Percentiles rank a stretch among this genome's conserved stretches.
Conservation (phyloP, 2,888 invertebrate genomes). For the Sepiola atlantica region DNA sequence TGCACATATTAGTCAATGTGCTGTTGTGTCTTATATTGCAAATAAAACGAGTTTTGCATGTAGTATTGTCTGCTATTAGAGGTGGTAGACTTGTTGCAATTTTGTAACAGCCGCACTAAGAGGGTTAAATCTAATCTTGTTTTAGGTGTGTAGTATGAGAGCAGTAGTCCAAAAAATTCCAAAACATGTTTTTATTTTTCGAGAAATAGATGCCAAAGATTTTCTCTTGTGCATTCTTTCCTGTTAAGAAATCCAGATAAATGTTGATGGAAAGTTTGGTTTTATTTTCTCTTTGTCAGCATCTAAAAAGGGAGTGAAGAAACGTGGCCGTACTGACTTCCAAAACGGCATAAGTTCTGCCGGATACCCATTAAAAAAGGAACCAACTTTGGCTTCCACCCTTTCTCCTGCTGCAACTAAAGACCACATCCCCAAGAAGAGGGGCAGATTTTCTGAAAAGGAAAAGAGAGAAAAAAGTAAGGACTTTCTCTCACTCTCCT, state of each 20-base stretch:
- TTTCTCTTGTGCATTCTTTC: background rate
- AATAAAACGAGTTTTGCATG: no score
- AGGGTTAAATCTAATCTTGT: no score
- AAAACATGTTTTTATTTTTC: no score
- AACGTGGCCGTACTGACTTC: background rate
- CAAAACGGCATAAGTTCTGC: background rate
- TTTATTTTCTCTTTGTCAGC: background rate
- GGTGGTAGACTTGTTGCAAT: no score
- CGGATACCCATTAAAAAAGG: background rate
- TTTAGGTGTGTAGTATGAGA: no score
- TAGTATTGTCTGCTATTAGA: no score
- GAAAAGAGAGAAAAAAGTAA: constrained; percentile 5
- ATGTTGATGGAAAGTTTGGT: background rate
- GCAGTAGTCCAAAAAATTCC: no score
- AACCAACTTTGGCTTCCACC: background rate
- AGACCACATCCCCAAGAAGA: background rate
- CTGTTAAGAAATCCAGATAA: background rate
- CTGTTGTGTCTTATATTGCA: no score
- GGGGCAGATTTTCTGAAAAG: background rate
- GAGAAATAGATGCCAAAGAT: no score
- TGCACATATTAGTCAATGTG: no score
- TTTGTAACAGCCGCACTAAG: no score
- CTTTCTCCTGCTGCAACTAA: background rate
- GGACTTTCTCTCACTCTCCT: background rate
- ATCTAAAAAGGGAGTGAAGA: background rate